phyloP scores from a whole-genome alignment of 53 echinoderm and acorn worm species.

The Holothuria leucospilota region DNA sequence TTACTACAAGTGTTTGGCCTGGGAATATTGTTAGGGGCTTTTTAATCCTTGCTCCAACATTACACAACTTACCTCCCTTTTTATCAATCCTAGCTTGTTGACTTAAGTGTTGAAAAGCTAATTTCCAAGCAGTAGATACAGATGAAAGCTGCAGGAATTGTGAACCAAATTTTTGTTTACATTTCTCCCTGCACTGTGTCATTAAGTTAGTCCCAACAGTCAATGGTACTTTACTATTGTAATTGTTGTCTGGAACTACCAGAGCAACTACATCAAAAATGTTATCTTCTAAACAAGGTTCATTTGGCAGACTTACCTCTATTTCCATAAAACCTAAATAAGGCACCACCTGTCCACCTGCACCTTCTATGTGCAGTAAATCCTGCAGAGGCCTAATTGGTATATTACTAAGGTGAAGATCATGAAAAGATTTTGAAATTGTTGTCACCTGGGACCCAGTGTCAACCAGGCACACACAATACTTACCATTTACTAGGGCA shows the following conservation, averaged over 20 bases:
- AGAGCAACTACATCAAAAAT: slow-evolving; percentile 1
- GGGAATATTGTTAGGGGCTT: not conserved
- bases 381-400: not conserved
- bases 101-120: slow-evolving; percentile 1
- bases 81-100: not conserved
- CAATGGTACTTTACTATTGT: slow-evolving; percentile 31
- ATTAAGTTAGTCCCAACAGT: slow-evolving; percentile 38
- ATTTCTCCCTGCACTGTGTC: not conserved
- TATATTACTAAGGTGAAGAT: not conserved
- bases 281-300: too few relatives aligned
- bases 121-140: not conserved
- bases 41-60: not conserved
- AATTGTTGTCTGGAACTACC: slow-evolving; percentile 14
- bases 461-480: too few relatives aligned
- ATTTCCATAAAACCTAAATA: slow-evolving; percentile 41
- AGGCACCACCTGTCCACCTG: slow-evolving; percentile 35
- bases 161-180: not conserved
- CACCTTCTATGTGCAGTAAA: slow-evolving; percentile 25
- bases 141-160: not conserved
- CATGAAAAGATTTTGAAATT: too few relatives aligned
- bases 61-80: not conserved
- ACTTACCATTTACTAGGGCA: too few relatives aligned
- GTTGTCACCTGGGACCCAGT: too few relatives aligned
- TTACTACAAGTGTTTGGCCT: not conserved
- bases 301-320: not conserved